A percentile compares a stretch with the other conserved stretches of the same genome.
Conservation (phyloP, 2,888 invertebrate species). For the Acanthoscelides obtectus region DNA sequence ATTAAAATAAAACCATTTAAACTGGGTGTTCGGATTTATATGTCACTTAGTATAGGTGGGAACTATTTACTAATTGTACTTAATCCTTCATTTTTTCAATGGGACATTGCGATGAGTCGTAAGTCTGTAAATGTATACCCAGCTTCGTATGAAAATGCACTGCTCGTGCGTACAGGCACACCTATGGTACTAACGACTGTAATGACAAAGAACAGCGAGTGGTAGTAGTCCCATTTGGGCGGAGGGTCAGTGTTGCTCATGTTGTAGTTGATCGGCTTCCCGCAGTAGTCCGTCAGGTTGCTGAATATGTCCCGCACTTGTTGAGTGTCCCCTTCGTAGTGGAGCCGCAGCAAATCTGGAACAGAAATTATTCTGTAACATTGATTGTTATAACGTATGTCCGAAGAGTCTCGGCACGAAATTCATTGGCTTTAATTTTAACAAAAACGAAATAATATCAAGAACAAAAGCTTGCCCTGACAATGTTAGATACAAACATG, state of each 20-base stretch:
- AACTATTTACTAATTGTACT: too few species aligned
- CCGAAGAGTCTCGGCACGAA: not conserved
- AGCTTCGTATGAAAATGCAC: not conserved
- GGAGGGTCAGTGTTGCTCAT: constrained; percentile 59
- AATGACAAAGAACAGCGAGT: constrained; percentile 86
- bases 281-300: constrained; percentile 68
- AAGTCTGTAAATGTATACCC: not conserved
- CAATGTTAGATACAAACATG: too few species aligned
- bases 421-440: too few species aligned
- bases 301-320: constrained; percentile 56
- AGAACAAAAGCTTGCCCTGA: too few species aligned
- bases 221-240: constrained; percentile 82
- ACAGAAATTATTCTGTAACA: too few species aligned
- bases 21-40: too few species aligned
- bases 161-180: constrained; percentile 42
- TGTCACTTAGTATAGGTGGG: too few species aligned
- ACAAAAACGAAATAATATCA: too few species aligned
- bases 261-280: constrained; percentile 63
- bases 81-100: too few species aligned
- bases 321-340: constrained; percentile 52
- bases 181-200: constrained; percentile 90
- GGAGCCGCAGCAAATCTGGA: constrained; percentile 59
- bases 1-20: too few species aligned
- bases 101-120: too few species aligned
- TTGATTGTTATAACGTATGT: too few species aligned